Base-by-base conservation (phyloP, 2,888 invertebrate genomes). In the Mythimna vitellina region DNA sequence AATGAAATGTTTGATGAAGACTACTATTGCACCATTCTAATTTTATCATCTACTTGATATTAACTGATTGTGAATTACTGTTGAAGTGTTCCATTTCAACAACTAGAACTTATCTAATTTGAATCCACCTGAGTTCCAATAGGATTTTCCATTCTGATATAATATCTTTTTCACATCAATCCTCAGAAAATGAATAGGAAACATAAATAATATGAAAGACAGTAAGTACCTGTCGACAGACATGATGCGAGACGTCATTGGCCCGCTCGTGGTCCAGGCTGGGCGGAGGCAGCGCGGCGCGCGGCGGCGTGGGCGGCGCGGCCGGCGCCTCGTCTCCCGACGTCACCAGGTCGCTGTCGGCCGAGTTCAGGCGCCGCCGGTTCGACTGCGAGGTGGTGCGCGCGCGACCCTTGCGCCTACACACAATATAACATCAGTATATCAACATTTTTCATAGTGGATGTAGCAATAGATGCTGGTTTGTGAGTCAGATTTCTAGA, bases 311-410 rank as follows among this genome's bases (percentile, higher is more conserved):
- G 0, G 61, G 97, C 0, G 97, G 97, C 22, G 97, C 92, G 75
- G 95, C 88, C 0, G 96, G 93, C 7, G 82, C 96, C 82, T 98
- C 98, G 87, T 99, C 98, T 2, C 97, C 97, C 0, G 98, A 98
- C 9, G 98, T 98, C 20, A 97, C 95, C 86, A 97, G 92, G 86
- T 98, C 98, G 1, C 98, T 98, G 89, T 98, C 98, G 0, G 97
- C 98, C 0, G 98, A 98, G 91, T 98, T 98, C 35, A 98, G 92
- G 17, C 98, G 97, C 42, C 97, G 97, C 65, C 98, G 96, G 75
- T 96, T 93, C 32, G 96, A 96, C 49, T 97, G 96, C 42, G 97
- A 97, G 2, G 97, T 96, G 0, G 97, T 97, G 46, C 97, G 95
- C 0, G 97, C 97, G 12, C 97, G 96, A 0, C 97, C 97, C 89